Percentiles rank a stretch among this genome's conserved stretches.
Conservation (phyloP, 2,888 invertebrate genomes). For the Xestia xanthographa region DNA sequence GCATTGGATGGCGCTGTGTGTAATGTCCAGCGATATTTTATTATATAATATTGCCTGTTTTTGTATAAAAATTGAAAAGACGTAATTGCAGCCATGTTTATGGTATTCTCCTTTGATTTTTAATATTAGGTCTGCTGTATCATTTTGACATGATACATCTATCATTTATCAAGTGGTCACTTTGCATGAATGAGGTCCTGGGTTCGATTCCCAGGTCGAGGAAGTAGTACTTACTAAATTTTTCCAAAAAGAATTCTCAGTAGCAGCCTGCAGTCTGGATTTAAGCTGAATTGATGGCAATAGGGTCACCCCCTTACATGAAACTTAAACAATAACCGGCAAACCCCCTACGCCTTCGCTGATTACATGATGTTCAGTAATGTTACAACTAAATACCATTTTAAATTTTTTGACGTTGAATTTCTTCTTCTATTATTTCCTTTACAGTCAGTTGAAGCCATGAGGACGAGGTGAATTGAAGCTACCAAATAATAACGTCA, state of each 20-base stretch:
- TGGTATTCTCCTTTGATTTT: not conserved
- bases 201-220: not conserved
- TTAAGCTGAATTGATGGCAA: not conserved
- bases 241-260: not conserved
- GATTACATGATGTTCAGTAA: not conserved
- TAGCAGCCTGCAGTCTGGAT: not conserved
- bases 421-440: not conserved
- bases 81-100: not conserved
- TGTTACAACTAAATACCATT: too few relatives aligned
- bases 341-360: fast-evolving
- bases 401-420: not conserved
- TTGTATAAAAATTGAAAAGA: not conserved
- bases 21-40: too few relatives aligned
- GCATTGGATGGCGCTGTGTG: too few relatives aligned
- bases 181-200: not conserved
- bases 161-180: not conserved
- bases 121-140: not conserved
- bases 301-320: not conserved
- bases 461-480: not conserved
- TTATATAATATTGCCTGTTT: too few relatives aligned
- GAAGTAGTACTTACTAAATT: not conserved
- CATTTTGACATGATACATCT: not conserved
- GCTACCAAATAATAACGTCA: not conserved
- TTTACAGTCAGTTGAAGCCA: not conserved
- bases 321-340: not conserved